Evolutionary conservation across 2,113 vertebrate species (phyloP).

Genomic region (Grallaria varia): DNA sequence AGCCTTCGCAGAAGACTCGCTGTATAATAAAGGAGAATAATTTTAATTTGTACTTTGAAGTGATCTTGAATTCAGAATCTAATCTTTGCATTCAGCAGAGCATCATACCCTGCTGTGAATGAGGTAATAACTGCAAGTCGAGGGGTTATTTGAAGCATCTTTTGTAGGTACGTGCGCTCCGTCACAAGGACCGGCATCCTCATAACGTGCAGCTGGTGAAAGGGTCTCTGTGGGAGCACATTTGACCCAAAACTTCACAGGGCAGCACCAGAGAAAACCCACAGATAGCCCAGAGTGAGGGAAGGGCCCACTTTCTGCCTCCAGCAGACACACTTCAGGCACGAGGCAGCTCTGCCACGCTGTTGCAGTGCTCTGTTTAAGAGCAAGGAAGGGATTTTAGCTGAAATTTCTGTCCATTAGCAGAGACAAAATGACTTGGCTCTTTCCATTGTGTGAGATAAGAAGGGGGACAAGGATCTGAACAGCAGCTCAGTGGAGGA

Average conservation of each 20-base stretch:
- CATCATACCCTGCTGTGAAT: conserved; percentile 14
- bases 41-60: conserved; percentile 75
- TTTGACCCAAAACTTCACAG: not conserved
- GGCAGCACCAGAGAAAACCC: not conserved
- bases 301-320: not conserved
- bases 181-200: not conserved
- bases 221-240: not conserved
- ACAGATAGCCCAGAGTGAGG: not conserved
- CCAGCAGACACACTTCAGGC: rapidly evolving
- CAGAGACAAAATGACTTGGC: not conserved
- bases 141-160: conserved; percentile 25
- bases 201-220: not conserved
- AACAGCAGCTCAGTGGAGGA: not conserved
- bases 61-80: conserved; percentile 62
- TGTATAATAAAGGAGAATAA: conserved; percentile 65
- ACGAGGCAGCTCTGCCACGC: not conserved
- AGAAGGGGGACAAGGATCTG: not conserved
- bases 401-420: not conserved
- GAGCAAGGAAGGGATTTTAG: not conserved
- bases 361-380: not conserved
- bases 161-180: not conserved
- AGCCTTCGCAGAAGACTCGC: conserved; percentile 68
- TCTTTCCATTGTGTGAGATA: not conserved
- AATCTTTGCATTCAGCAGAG: conserved; percentile 61
- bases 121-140: conserved; percentile 36